phyloP scores from a whole-genome alignment of 1,140 invertebrate species.

The Pachyrhynchus sulphureomaculatus region DNA sequence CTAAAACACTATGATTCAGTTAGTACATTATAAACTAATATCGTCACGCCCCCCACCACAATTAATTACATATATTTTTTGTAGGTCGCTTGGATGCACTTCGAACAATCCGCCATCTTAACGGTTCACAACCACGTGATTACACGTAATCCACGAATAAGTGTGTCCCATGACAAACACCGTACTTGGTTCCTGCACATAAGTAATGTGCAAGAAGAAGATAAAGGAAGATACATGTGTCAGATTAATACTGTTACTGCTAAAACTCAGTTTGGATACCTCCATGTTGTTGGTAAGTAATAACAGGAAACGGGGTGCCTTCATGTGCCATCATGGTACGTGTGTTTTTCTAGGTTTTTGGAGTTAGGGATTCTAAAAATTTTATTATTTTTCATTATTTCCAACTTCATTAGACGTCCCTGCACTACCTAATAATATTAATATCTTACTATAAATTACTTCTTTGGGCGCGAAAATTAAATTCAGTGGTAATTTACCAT shows the following conservation, averaged over 20 bases:
- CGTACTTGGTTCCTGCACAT: constrained; percentile 90
- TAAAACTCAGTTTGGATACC: constrained; percentile 88
- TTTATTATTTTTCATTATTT: too few relatives aligned
- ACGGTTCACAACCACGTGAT: constrained; percentile 92
- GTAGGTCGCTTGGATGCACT: constrained; percentile 93
- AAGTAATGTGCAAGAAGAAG: constrained; percentile 84
- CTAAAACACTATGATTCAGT: too few relatives aligned
- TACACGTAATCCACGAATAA: constrained; percentile 87
- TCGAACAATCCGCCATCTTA: constrained; percentile 89
- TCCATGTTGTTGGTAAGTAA: constrained; percentile 89
- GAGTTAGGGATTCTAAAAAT: too few relatives aligned
- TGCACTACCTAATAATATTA: too few relatives aligned
- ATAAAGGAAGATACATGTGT: constrained; percentile 92
- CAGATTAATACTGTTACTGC: constrained; percentile 94
- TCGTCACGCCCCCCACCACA: too few relatives aligned
- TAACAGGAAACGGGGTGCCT: neutral
- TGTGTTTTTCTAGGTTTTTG: too few relatives aligned
- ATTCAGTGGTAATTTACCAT: too few relatives aligned
- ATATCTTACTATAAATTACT: too few relatives aligned
- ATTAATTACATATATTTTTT: constrained; percentile 39
- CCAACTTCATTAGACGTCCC: too few relatives aligned
- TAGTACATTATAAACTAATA: too few relatives aligned
- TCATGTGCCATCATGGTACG: neutral
- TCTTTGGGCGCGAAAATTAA: too few relatives aligned
- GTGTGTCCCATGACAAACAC: constrained; percentile 79